Evolutionary conservation across 2,113 vertebrate genomes (phyloP), one percentile per base, ranked within the genome.

Genomic region (Myiopsitta monachus): DNA sequence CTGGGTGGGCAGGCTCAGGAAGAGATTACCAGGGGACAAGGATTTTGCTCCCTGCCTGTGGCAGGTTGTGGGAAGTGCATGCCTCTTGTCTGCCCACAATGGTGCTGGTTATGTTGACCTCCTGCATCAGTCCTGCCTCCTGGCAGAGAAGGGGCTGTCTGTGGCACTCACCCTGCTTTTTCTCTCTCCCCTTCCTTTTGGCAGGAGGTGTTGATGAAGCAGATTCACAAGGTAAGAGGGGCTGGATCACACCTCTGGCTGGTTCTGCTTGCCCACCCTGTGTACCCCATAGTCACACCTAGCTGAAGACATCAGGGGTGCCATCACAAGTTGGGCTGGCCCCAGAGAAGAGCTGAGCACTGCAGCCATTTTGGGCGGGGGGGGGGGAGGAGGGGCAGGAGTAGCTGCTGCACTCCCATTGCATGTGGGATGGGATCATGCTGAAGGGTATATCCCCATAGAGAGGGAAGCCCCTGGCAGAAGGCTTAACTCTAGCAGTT

Each of bases 181-280:
- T 94, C 43, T 93, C 57, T 91, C 36, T 91, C 21, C 62, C 55
- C 41, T 94, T 87, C 61, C 22, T 23, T 88, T 83, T 8, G 83
- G 33, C 94, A 99, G 99, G 99, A 99, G 96, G 99, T 99, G 95
- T 98, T 99, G 91, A 99, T 99, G 98, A 99, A 99, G 97, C 99
- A 99, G 97, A 99, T 99, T 96, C 99, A 99, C 97, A 99, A 99
- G 99, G 99, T 99, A 92, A 97, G 97, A 95, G 49, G 78, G 46
- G 36, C 72, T 84, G 84, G 66, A 62, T 88, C 36, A 66, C 31
- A 30, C 9, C 28, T 92, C 66, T 72, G 47, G 10, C 62, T 82
- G 39, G 39, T 92, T 91, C 39, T 88, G 18, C 66, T 92, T n/a
- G 19, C 13, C 75, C 17, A 14, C 67, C 19, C 16, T 4, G 8